Percentiles rank a stretch among this genome's conserved stretches.
Conservation (phyloP, 1,140 invertebrate genomes). For the Sinella curviseta region DNA sequence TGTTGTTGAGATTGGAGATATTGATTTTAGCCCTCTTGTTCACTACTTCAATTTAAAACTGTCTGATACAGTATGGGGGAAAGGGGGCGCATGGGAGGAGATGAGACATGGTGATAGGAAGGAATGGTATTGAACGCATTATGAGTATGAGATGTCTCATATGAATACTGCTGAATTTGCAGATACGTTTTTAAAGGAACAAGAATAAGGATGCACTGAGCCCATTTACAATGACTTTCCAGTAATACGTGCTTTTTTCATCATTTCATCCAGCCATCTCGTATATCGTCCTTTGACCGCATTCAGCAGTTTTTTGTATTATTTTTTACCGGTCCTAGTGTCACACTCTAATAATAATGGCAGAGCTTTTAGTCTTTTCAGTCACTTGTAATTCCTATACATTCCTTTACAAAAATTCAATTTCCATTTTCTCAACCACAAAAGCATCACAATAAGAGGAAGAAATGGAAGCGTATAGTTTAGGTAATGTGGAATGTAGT, state of each 20-base stretch:
- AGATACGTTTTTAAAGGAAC: background rate
- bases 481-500: no score
- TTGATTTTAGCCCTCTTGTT: background rate
- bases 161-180: conserved; percentile 7
- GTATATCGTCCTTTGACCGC: background rate
- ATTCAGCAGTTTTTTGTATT: no score
- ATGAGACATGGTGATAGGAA: conserved; percentile 7
- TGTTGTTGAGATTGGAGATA: background rate
- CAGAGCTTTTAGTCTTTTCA: background rate
- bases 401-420: conserved; percentile 11
- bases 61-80: no score
- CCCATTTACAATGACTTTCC: background rate
- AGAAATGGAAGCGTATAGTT: background rate
- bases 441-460: background rate
- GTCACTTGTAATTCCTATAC: conserved; percentile 4
- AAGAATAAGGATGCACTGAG: background rate
- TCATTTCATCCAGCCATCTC: background rate
- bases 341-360: no score
- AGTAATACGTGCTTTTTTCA: background rate
- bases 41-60: no score
- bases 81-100: background rate
- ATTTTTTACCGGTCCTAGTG: no score
- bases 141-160: background rate
- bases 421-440: conserved; percentile 16
- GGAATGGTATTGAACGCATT: background rate